Evolutionary conservation across 1,140 invertebrate species (phyloP).

Genomic region (Neocloeon triangulifer): DNA sequence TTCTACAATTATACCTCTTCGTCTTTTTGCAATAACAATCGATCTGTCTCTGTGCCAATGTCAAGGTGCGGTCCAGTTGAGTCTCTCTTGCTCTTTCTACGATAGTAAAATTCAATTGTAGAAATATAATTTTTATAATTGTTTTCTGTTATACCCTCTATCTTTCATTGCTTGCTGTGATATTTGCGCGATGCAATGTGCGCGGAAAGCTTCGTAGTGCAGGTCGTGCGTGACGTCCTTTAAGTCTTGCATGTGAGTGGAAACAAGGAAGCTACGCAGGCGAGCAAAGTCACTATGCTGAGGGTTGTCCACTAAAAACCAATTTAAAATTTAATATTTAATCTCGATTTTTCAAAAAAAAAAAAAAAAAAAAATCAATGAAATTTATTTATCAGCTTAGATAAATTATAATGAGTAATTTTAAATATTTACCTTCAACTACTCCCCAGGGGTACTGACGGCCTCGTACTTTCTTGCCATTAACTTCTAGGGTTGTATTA

Average conservation of each 20-base stretch:
- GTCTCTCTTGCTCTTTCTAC: slow-evolving; percentile 66
- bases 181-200: slow-evolving; percentile 73
- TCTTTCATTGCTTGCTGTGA: slow-evolving; percentile 63
- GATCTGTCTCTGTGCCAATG: slow-evolving; percentile 60
- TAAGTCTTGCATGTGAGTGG: slow-evolving; percentile 86
- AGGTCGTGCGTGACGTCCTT: slow-evolving; percentile 89
- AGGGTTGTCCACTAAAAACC: slow-evolving; percentile 72
- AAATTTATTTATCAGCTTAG: no score
- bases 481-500: slow-evolving; percentile 79
- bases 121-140: slow-evolving; percentile 6
- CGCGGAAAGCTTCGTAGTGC: slow-evolving; percentile 90
- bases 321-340: slow-evolving; percentile 7
- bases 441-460: slow-evolving; percentile 96
- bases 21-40: slow-evolving; percentile 71
- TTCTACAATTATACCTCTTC: slow-evolving; percentile 47
- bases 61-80: slow-evolving; percentile 47
- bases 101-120: background rate
- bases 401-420: no score
- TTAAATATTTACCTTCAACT: slow-evolving; percentile 61
- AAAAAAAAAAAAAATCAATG: slow-evolving; percentile 3
- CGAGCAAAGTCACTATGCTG: slow-evolving; percentile 95
- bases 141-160: slow-evolving; percentile 31
- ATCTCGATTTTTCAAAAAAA: slow-evolving; percentile 3
- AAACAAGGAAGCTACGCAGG: slow-evolving; percentile 87
- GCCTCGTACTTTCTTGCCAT: slow-evolving; percentile 69